A percentile compares a stretch with the other conserved stretches of the same genome.
Conservation (phyloP, 2,888 invertebrate species). For the Lasioglossum zephyrum region DNA sequence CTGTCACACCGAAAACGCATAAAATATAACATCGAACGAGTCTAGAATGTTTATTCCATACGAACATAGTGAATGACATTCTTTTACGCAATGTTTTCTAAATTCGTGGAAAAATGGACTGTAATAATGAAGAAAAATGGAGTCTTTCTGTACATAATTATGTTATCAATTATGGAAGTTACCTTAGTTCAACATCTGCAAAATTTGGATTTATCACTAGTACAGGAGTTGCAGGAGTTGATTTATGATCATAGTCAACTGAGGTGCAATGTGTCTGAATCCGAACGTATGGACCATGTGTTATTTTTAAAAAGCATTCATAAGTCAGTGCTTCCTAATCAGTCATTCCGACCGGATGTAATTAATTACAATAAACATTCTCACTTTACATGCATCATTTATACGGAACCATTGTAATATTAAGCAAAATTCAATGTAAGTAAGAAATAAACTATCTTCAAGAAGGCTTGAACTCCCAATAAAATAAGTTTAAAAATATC, state of each 20-base stretch:
- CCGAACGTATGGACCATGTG: background rate
- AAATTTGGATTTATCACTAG: slow-evolving; percentile 9
- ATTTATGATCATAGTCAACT: background rate
- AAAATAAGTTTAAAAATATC: background rate
- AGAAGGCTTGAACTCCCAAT: background rate
- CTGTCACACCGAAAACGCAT: background rate
- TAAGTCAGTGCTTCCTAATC: background rate
- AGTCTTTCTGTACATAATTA: background rate
- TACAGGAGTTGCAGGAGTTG: background rate
- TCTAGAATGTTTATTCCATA: background rate
- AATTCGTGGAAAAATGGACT: background rate
- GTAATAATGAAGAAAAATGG: slow-evolving; percentile 2
- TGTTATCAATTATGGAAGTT: slow-evolving; percentile 14
- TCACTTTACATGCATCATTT: background rate
- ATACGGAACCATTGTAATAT: background rate
- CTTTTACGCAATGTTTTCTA: background rate
- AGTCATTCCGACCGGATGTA: background rate
- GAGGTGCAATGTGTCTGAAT: background rate
- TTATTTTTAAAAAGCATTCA: background rate
- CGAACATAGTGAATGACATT: background rate
- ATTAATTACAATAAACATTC: background rate
- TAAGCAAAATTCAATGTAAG: background rate
- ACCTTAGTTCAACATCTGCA: background rate
- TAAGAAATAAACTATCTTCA: background rate
- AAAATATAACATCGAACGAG: background rate